Conservation (phyloP, 2,888 invertebrate species). For the Diarsia rubi region DNA sequence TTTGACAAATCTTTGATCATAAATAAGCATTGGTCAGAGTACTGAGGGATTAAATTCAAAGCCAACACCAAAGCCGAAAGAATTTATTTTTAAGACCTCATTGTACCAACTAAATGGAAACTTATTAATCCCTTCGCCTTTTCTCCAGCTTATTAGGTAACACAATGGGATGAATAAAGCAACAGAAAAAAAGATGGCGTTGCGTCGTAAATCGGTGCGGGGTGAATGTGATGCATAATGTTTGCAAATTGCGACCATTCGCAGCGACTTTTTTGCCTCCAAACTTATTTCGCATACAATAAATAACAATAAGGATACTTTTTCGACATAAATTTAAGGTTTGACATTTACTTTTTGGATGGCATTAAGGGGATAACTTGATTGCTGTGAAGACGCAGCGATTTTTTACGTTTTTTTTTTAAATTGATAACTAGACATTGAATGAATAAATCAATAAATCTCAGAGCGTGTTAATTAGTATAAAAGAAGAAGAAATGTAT, state of each 20-base stretch:
- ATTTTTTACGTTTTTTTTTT: slow-evolving; percentile 3
- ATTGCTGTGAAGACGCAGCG: slow-evolving; percentile 12
- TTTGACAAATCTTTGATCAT: neutral
- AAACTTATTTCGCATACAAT: slow-evolving; percentile 78
- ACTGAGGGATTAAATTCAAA: slow-evolving; percentile 16
- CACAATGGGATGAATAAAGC: slow-evolving; percentile 64
- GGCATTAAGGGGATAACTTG: slow-evolving; percentile 56
- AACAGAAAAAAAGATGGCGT: slow-evolving; percentile 55
- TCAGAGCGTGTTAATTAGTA: slow-evolving; percentile 14
- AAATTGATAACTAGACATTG: neutral
- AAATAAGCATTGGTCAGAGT: slow-evolving; percentile 12
- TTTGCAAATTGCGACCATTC: slow-evolving; percentile 80
- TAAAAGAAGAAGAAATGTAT: neutral
- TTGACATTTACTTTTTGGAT: slow-evolving; percentile 71
- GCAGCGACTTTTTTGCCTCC: slow-evolving; percentile 72
- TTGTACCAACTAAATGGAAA: slow-evolving; percentile 49
- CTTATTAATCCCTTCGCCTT: slow-evolving; percentile 60
- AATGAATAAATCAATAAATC: slow-evolving; percentile 22
- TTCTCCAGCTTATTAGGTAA: slow-evolving; percentile 68
- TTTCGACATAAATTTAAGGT: slow-evolving; percentile 76
- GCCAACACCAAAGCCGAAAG: slow-evolving; percentile 18
- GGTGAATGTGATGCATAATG: slow-evolving; percentile 74
- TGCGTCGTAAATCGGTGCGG: slow-evolving; percentile 68
- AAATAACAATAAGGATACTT: slow-evolving; percentile 77
- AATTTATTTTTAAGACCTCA: slow-evolving; percentile 46